Evolutionary conservation across 2,888 invertebrate genomes (phyloP), one percentile per base, ranked within the genome.

Genomic region (Catotricha subobsoleta): DNA sequence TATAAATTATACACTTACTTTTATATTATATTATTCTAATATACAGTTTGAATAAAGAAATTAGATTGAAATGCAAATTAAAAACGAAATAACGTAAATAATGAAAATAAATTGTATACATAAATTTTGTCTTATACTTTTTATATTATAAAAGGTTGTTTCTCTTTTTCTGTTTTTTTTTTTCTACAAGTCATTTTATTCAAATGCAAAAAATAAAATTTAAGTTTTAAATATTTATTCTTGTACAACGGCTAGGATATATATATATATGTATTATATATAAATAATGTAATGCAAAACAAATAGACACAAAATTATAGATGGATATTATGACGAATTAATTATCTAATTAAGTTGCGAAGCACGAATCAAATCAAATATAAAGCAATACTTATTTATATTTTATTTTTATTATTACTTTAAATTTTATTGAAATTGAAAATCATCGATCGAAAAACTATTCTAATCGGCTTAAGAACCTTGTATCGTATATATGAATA

Each of bases 41-140:
- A n/a, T n/a, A n/a, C n/a, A n/a, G n/a, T 36, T 12, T 36, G 23
- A 21, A 36, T 36, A 36, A 36, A 36, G 36, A 36, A 36, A 36
- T 36, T 36, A 36, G 36, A 36, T 36, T 36, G 21, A 36, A 36
- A 36, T 36, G 36, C 36, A 36, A 36, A 36, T 36, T 36, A 36
- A 36, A 36, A 36, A 36, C 25, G 36, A 36, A 36, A 36, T 36
- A 36, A 36, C 36, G 36, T 36, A 36, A 36, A 36, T 36, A 36
- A 36, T 34, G 34, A 34, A 34, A 34, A 34, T 34, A 34, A 34
- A 34, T 36, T 21, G 25, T 36, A 25, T 36, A 36, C 36, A 36
- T 36, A 36, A 36, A 36, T 36, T 36, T 36, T 21, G 36, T 36
- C 36, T 36, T 36, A 36, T 36, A 15, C 15, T 7, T 13, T 12